Conservation (phyloP, 1,140 invertebrate genomes). For the Drosophila insularis region DNA sequence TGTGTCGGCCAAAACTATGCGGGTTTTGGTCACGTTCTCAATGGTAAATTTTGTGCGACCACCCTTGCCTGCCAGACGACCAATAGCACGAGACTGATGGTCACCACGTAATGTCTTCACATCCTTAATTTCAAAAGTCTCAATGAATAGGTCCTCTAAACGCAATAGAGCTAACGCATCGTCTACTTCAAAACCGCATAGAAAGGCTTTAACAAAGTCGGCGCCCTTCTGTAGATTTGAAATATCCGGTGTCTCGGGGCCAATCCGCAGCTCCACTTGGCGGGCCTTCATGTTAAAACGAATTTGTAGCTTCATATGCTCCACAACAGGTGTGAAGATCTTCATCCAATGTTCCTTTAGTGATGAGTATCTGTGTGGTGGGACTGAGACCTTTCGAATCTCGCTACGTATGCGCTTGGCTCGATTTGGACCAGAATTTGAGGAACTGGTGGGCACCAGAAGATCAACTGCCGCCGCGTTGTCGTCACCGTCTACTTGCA, state of each 20-base stretch:
- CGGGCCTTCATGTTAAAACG: constrained; percentile 96
- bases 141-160: constrained; percentile 98
- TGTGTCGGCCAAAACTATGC: constrained; percentile 97
- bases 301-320: constrained; percentile 96
- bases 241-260: constrained; percentile 92
- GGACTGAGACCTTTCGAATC: constrained; percentile 87
- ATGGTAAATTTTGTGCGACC: constrained; percentile 99
- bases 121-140: constrained; percentile 98
- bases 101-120: constrained; percentile 98
- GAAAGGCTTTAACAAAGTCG: constrained; percentile 98
- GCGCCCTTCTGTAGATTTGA: constrained; percentile 97
- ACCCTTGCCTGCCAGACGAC: constrained; percentile 97
- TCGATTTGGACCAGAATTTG: constrained; percentile 73
- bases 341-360: constrained; percentile 98
- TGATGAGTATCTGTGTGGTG: constrained; percentile 92
- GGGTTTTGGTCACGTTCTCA: constrained; percentile 99
- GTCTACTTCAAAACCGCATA: constrained; percentile 98
- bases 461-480: constrained; percentile 84
- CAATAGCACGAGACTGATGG: constrained; percentile 97
- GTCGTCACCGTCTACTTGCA: constrained; percentile 87
- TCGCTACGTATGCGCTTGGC: constrained; percentile 84
- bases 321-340: constrained; percentile 97
- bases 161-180: constrained; percentile 97
- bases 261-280: constrained; percentile 84
- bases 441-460: background rate